Conservation (phyloP, 2,888 invertebrate genomes). For the Nephrotoma flavescens region DNA sequence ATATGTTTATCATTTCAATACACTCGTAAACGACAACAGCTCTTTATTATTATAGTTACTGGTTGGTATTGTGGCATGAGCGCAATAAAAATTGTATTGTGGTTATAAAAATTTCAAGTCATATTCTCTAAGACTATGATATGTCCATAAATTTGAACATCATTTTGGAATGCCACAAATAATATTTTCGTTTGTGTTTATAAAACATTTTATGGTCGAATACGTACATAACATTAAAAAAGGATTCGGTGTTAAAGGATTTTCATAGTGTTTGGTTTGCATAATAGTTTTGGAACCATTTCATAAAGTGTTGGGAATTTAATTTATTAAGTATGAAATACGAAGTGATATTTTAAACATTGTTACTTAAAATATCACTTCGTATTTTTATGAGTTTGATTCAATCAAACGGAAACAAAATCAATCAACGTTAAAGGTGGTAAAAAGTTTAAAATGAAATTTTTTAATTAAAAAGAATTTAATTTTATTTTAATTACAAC, state of each 20-base stretch:
- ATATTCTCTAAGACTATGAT: not conserved
- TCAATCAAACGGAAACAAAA: no score
- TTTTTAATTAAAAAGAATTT: no score
- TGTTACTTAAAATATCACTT: no score
- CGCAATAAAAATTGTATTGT: not conserved
- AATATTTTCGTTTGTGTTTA: not conserved
- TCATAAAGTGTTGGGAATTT: not conserved
- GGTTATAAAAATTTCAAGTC: not conserved
- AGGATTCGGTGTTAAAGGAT: not conserved
- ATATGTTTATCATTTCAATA: not conserved
- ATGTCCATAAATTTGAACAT: not conserved
- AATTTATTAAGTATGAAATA: not conserved
- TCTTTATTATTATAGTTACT: not conserved
- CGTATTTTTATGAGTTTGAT: no score
- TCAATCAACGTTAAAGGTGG: no score
- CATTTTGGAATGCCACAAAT: not conserved
- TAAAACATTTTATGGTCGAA: not conserved
- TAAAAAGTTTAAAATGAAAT: no score
- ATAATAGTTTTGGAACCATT: not conserved
- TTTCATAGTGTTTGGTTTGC: not conserved
- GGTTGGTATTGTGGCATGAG: not conserved
- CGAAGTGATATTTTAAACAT: no score
- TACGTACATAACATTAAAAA: not conserved
- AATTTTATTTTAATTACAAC: no score
- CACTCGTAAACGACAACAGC: not conserved